Evolutionary conservation across 2,113 vertebrate genomes (phyloP).

Genomic region (Pao palembangensis): DNA sequence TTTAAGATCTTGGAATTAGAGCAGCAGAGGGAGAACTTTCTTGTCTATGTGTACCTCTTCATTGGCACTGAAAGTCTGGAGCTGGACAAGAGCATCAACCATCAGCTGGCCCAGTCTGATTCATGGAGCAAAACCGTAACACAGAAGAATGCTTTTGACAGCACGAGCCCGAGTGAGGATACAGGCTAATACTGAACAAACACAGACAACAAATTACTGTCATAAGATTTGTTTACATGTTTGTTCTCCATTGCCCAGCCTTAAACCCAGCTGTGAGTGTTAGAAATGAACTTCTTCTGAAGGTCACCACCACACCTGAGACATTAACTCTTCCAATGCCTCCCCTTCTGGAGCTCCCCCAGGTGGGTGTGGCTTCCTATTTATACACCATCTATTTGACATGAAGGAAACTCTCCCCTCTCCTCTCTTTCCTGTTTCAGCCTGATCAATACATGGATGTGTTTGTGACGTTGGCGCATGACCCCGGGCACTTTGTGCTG

Average conservation of each 20-base stretch:
- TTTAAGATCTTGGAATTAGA: constrained; percentile 82
- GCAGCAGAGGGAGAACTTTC: constrained; percentile 61
- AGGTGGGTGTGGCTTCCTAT: constrained; percentile 56
- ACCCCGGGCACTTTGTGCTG: constrained; percentile 91
- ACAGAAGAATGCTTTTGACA: neutral
- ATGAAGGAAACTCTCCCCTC: neutral
- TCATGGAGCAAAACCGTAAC: constrained; percentile 62
- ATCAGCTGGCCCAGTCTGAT: constrained; percentile 78
- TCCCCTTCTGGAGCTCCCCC: constrained; percentile 75
- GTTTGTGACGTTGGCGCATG: constrained; percentile 86
- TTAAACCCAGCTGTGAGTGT: neutral
- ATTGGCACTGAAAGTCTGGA: constrained; percentile 72
- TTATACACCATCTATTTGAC: neutral
- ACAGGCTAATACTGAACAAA: constrained; percentile 25
- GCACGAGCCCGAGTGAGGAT: neutral
- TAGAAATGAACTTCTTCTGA: constrained; percentile 7
- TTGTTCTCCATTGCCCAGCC: neutral
- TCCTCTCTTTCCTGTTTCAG: constrained; percentile 21
- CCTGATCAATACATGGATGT: constrained; percentile 86
- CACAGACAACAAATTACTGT: neutral
- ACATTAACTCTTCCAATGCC: constrained; percentile 62
- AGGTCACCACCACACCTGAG: neutral
- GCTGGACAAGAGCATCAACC: constrained; percentile 79
- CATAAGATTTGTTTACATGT: neutral
- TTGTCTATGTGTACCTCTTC: constrained; percentile 83